Evolutionary conservation across 2,888 invertebrate genomes (phyloP), one percentile per base, ranked within the genome.

Genomic region (Acrocera orbiculus): DNA sequence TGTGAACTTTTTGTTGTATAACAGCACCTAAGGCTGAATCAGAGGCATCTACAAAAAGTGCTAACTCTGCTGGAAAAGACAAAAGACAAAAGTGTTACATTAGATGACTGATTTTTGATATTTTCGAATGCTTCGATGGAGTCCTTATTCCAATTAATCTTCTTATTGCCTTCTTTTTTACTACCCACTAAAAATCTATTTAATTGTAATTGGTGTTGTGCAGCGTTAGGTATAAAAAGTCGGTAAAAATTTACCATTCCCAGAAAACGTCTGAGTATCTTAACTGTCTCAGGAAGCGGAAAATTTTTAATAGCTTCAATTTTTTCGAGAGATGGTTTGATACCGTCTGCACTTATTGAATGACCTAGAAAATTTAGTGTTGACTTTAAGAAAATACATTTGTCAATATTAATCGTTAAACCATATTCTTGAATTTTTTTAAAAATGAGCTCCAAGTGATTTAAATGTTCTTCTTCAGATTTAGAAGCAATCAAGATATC

Each of bases 161-260:
- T 16, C 11, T 16, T 22, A 27, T 27, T 16, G 15, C 27, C 27
- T 27, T 32, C 27, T 19, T 32, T 32, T 10, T 32, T 27, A 4
- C 16, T 6, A 2, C 27, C 10, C 10, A 10, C 17, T 13, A 26
- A 11, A 32, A 32, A 11, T 26, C 10, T 4, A 11, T 32, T 25
- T 10, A 32, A n/a, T 25, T 25, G n/a, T 11, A 17, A 25, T 17
- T 32, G 32, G 5, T 26, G 4, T 8, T 16, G 17, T 3, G 32
- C 14, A 10, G 32, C 32, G 4, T 26, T 4, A 2, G 15, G 32
- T 26, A 26, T 32, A 8, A 16, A 32, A 7, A 16, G n/a, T 6
- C 32, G 24, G 14, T 32, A 32, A 26, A 17, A 32, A 17, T 32
- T 26, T 3, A 32, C 17, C 2, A 26, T 26, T 6, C 25, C 32